Conservation (phyloP, 2,888 invertebrate species). For the Proisotoma minuta region DNA sequence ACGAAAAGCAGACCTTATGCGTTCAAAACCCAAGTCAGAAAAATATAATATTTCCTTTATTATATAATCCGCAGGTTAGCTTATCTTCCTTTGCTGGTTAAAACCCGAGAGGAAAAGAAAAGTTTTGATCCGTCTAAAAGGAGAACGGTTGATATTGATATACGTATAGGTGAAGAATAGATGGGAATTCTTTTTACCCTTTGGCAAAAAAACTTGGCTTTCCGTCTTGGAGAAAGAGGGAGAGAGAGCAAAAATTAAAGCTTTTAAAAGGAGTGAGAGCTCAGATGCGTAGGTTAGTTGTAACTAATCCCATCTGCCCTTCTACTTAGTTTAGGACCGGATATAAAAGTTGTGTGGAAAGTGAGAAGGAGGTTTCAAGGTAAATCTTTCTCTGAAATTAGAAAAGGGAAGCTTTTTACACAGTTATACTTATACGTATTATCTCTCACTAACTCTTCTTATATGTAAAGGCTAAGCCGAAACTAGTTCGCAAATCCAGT, state of each 20-base stretch:
- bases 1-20: too few species aligned
- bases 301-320: neutral
- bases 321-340: neutral
- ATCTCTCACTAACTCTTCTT: neutral
- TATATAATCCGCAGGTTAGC: too few species aligned
- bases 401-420: conserved; percentile 2
- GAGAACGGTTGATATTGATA: too few species aligned
- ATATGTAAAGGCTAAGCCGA: conserved; percentile 1
- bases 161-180: too few species aligned
- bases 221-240: too few species aligned
- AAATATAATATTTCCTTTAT: too few species aligned
- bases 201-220: neutral
- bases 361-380: neutral
- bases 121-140: too few species aligned
- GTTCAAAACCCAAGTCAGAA: too few species aligned
- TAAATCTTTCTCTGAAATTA: neutral
- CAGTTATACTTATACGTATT: neutral
- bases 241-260: conserved; percentile 3
- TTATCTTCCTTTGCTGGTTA: too few species aligned
- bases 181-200: too few species aligned
- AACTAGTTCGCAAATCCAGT: conserved; percentile 1
- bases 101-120: too few species aligned
- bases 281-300: neutral
- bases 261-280: neutral
- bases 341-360: conserved; percentile 2